Evolutionary conservation across 2,888 invertebrate species (phyloP), one percentile per base, ranked within the genome.

Genomic region (Eupithecia dodoneata): DNA sequence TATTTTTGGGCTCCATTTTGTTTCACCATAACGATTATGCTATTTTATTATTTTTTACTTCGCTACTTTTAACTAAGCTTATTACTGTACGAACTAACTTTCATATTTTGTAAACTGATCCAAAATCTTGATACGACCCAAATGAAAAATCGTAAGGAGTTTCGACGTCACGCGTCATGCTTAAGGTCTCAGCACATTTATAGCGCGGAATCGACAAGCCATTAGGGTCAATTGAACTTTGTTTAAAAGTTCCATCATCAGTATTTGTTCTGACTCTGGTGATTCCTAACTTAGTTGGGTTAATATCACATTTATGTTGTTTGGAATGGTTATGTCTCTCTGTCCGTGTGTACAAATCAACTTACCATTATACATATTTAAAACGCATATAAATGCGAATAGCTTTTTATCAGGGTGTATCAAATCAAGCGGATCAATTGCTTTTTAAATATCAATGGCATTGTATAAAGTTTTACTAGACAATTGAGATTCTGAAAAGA

Each of bases 51-150:
- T 63, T 30, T 30, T 30, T 12, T 63, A 59, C 12, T 30, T 30
- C 10, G 30, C 63, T 30, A 59, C 30, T 63, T 30, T n/a, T 63
- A 63, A 12, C 18, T 30, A 30, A 63, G 63, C 63, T 63, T 63
- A 59, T 59, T n/a, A 69, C 9, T 30, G 12, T 18, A 45, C 18
- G 2, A 70, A 47, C 47, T 47, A 30, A 70, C 47, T 59, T 74
- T 79, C 74, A 81, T 52, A 65, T 75, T 87, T 85, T 87, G 86
- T 92, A 91, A 92, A 92, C 93, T 93, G 94, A 93, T 93, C 93
- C 92, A 41, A 72, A 45, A 72, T 44, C n/a, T 4, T 12, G 18
- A 66, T 42, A 12, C 63, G 10, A 59, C 18, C 41, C 41, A 66
- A 66, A 42, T 10, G 1, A 55, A 55, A 15, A 55, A 7, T 55